Conservation (phyloP, 2,113 vertebrate species). For the Takifugu bimaculatus region DNA sequence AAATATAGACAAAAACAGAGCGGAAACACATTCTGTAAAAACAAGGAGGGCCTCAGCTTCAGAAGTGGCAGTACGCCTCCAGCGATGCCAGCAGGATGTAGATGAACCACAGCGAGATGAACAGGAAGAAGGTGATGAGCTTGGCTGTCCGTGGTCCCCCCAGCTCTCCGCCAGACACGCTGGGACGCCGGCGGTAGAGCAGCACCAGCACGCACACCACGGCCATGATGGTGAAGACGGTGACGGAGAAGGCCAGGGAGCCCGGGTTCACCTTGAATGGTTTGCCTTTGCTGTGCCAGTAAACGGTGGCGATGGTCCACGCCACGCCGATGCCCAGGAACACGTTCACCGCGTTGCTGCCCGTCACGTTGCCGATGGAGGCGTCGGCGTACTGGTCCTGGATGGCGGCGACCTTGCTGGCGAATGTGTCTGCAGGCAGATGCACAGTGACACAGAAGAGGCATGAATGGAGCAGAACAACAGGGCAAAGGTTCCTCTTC, state of each 20-base stretch:
- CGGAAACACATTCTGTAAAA: conserved; percentile 48
- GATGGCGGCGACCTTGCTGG: conserved; percentile 82
- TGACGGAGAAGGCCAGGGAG: conserved; percentile 82
- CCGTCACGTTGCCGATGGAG: conserved; percentile 83
- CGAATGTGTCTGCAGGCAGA: conserved; percentile 76
- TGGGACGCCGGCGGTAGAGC: conserved; percentile 76
- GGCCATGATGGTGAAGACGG: conserved; percentile 79
- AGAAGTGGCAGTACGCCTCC: conserved; percentile 83
- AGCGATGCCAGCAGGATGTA: conserved; percentile 80
- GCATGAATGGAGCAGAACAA: neutral
- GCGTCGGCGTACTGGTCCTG: conserved; percentile 84
- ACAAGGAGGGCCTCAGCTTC: conserved; percentile 39
- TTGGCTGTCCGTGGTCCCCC: conserved; percentile 80
- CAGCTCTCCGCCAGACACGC: conserved; percentile 75
- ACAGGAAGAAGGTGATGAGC: conserved; percentile 75
- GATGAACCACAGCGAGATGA: conserved; percentile 76
- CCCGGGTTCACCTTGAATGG: conserved; percentile 75
- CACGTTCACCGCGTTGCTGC: conserved; percentile 83
- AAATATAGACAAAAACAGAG: conserved; percentile 58
- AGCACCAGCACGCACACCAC: conserved; percentile 66
- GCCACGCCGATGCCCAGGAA: conserved; percentile 84
- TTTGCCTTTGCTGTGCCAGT: conserved; percentile 75
- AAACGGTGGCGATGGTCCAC: conserved; percentile 81
- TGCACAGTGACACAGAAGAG: neutral
- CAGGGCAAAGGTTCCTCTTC: neutral